These are phyloP conservation scores for Caloenas nicobarica DNA, from an alignment of 2,113 vertebrate species.

Conservation along the genomic window DNA sequence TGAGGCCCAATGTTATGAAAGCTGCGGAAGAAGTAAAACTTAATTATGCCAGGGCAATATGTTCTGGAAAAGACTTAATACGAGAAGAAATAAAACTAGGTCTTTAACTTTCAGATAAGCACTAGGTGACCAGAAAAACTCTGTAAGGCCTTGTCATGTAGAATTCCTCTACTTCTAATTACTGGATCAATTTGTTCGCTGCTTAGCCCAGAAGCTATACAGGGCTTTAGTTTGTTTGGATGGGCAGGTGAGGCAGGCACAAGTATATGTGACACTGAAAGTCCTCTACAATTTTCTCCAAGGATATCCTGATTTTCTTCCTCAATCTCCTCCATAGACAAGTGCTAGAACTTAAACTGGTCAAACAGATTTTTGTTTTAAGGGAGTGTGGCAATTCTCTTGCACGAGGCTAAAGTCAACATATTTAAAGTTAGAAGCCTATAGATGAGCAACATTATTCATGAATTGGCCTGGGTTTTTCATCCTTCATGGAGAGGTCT, in stretches of 20 bases:
- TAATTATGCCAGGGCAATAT: not conserved
- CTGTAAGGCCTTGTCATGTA: not conserved
- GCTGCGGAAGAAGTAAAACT: not conserved
- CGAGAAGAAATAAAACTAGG: not conserved
- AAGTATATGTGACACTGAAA: not conserved
- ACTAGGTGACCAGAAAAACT: not conserved
- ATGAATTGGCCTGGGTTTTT: not conserved
- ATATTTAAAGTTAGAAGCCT: not conserved
- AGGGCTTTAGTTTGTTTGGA: not conserved
- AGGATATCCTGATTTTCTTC: not conserved
- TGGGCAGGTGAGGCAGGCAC: not conserved
- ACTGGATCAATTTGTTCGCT: not conserved
- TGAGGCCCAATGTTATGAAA: constrained; percentile 30
- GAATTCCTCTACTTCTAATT: not conserved
- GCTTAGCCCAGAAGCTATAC: not conserved
- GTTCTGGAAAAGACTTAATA: not conserved
- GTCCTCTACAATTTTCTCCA: not conserved
- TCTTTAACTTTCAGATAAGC: not conserved
- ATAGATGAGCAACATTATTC: not conserved
- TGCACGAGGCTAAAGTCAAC: not conserved
- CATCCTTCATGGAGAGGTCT: not conserved
- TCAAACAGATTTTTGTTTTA: not conserved
- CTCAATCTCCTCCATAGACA: not conserved
- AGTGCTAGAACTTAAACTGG: not conserved
- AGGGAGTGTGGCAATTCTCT: not conserved